Evolutionary conservation across 2,888 invertebrate species (phyloP), one percentile per base, ranked within the genome.

Genomic region (Sepioteuthis lessoniana): DNA sequence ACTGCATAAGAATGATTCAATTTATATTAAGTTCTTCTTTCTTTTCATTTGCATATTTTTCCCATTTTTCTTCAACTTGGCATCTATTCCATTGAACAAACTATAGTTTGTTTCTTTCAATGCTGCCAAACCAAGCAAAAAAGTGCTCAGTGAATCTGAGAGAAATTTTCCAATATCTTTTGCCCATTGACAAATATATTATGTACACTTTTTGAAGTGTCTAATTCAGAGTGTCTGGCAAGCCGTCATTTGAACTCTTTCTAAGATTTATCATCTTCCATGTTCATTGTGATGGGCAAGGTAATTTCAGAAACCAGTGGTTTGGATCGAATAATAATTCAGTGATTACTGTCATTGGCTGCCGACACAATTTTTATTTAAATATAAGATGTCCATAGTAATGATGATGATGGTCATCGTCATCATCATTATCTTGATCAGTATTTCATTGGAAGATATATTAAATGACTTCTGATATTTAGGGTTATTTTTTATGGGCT

Each of bases 221-320:
- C 60, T 60, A 25, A 60, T 60, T n/a, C n/a, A 3, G 25, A 76
- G n/a, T 35, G 76, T 76, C 76, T 76, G 25, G n/a, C 76, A 76
- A 35, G 76, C 19, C n/a, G 16, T 76, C 76, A 3, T 35, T n/a
- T 76, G 28, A 55, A 25, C 25, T 55, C 25, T 21, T 55, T 5
- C 13, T 35, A 21, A 76, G 76, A 76, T 76, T 76, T 76, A 76
- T 76, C n/a, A 76, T 35, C n/a, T 76, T 76, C 76, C 3, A 76
- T 19, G 35, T 76, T n/a, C 16, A 76, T 76, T 76, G 76, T 76
- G 19, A 16, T 35, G 35, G 76, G n/a, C 16, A 76, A n/a, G 35
- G 76, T 76, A 76, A 76, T 35, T 76, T 76, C 76, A 76, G 76
- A 76, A 76, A 76, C 76, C 76, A 76, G 76, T 76, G 76, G 76